phyloP scores from a whole-genome alignment of 2,888 invertebrate species.

The Rugalucina vietnamica region DNA sequence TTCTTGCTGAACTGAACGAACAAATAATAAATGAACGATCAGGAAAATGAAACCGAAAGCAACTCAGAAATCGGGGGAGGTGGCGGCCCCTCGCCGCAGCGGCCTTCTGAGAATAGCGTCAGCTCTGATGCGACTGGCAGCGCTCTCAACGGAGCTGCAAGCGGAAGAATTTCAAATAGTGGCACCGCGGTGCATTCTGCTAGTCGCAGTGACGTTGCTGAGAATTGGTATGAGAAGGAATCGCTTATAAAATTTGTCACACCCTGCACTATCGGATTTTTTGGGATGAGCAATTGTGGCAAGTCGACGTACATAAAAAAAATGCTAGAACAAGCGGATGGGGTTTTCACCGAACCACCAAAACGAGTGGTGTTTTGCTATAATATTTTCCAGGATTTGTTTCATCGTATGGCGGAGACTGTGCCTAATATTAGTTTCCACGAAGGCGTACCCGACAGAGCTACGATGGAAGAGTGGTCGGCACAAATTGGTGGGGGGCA shows the following conservation, averaged over 20 bases:
- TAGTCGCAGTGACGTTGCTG: not conserved
- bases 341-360: not conserved
- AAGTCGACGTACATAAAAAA: not conserved
- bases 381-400: not conserved
- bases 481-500: not conserved
- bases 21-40: too few species aligned
- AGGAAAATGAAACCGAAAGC: too few species aligned
- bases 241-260: not conserved
- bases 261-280: not conserved
- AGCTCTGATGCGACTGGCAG: not conserved
- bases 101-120: not conserved
- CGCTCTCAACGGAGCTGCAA: not conserved
- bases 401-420: not conserved
- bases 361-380: not conserved
- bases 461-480: not conserved
- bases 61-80: too few species aligned
- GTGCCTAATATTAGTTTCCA: not conserved
- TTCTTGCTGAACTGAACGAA: not conserved
- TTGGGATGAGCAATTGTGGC: not conserved
- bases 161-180: not conserved
- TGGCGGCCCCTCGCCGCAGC: too few species aligned
- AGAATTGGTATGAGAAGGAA: slow-evolving; percentile 4
- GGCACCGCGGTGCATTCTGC: not conserved
- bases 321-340: not conserved
- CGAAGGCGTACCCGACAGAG: not conserved